These are phyloP conservation scores for Drosophila formosana DNA, from an alignment of 2,888 invertebrate genomes.

Conservation along the genomic window DNA sequence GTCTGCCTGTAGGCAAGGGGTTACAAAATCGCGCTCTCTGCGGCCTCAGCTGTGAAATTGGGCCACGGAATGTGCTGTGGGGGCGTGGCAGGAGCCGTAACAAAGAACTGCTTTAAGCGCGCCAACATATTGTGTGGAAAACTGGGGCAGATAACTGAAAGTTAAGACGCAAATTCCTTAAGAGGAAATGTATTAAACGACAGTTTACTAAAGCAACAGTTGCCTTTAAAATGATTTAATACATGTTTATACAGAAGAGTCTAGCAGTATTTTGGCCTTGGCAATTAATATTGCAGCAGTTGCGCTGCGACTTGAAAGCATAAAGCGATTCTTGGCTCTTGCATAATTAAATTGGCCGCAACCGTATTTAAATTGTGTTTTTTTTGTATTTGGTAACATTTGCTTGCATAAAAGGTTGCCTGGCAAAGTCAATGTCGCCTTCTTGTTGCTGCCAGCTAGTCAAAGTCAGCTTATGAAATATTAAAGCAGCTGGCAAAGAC, in stretches of 20 bases:
- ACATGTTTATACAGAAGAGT: not conserved
- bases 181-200: too few species aligned
- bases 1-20: constrained; percentile 1
- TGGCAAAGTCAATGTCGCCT: constrained; percentile 38
- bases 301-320: constrained; percentile 5
- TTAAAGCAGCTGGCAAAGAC: constrained; percentile 49
- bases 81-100: constrained; percentile 3
- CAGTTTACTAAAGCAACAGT: too few species aligned
- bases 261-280: not conserved
- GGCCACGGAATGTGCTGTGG: constrained; percentile 7
- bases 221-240: not conserved
- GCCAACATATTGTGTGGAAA: constrained; percentile 1
- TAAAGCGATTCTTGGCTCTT: not conserved
- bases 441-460: constrained; percentile 9
- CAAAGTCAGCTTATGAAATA: constrained; percentile 70
- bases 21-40: not conserved
- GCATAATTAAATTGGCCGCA: constrained; percentile 39
- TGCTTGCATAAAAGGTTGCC: not conserved
- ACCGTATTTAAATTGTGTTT: constrained; percentile 18
- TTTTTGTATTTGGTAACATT: not conserved
- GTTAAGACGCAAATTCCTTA: too few species aligned
- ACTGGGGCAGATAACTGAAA: not conserved
- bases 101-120: constrained; percentile 5
- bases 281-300: constrained; percentile 2
- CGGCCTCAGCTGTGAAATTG: constrained; percentile 18